phyloP scores from a whole-genome alignment of 2,113 vertebrate species.

The Irena cyanogastra region DNA sequence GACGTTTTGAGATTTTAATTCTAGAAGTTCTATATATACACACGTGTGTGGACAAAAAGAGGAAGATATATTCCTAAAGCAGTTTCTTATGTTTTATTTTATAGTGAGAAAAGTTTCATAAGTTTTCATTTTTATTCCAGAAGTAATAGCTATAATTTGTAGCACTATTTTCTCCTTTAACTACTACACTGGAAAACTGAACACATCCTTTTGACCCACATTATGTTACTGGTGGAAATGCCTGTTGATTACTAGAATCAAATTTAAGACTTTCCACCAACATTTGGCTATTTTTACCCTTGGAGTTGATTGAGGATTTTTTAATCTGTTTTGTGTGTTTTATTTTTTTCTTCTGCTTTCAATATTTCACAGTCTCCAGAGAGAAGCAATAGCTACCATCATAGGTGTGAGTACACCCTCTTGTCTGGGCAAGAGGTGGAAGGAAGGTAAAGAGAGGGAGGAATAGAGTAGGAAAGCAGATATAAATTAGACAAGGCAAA shows the following conservation, averaged over 20 bases:
- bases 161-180: not conserved
- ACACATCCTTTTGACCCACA: not conserved
- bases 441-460: not conserved
- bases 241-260: not conserved
- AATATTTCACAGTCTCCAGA: not conserved
- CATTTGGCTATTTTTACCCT: not conserved
- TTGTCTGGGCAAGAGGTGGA: not conserved
- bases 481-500: not conserved
- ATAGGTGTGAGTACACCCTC: not conserved
- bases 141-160: not conserved
- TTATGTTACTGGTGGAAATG: not conserved
- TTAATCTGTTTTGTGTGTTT: not conserved
- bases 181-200: not conserved
- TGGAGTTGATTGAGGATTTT: not conserved
- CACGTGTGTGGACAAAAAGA: fast-evolving
- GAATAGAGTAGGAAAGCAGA: not conserved
- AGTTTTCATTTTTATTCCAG: not conserved
- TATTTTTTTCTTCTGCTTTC: not conserved
- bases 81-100: not conserved
- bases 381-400: not conserved
- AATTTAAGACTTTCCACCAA: not conserved
- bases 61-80: not conserved
- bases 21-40: not conserved
- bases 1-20: not conserved
- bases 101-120: not conserved